A percentile compares a stretch with the other conserved stretches of the same genome.
Conservation (phyloP, 2,888 invertebrate genomes). For the Pyrgus malvae region DNA sequence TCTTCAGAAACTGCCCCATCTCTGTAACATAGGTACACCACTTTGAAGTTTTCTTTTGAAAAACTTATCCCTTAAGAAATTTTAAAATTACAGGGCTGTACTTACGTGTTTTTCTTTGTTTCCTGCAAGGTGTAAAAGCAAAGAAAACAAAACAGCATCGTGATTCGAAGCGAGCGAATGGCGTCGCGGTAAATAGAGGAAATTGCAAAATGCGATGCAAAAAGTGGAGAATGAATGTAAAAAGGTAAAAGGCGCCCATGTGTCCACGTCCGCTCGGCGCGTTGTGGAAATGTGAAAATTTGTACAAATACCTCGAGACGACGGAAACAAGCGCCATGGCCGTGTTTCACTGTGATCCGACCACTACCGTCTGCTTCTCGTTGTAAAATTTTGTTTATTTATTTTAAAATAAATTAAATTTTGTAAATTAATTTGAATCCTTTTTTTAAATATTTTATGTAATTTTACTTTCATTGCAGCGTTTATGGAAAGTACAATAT, state of each 20-base stretch:
- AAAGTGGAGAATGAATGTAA: conserved; percentile 27
- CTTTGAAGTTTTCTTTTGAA: too few species aligned
- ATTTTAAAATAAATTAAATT: too few species aligned
- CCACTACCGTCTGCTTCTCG: conserved; percentile 11
- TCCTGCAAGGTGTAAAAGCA: not conserved
- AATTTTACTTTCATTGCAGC: too few species aligned
- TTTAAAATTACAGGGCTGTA: not conserved
- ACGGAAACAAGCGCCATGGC: conserved; percentile 47
- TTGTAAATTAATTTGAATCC: too few species aligned
- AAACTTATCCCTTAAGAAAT: too few species aligned
- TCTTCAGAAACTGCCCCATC: too few species aligned
- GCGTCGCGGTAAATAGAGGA: conserved; percentile 36
- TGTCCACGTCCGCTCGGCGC: conserved; percentile 49
- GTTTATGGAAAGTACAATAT: too few species aligned
- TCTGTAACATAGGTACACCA: too few species aligned
- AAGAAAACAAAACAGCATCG: conserved; percentile 6
- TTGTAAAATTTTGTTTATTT: not conserved
- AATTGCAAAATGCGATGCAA: conserved; percentile 38
- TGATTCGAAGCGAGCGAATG: conserved; percentile 26
- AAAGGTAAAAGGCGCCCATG: conserved; percentile 43
- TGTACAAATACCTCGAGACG: conserved; percentile 52
- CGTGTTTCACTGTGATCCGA: conserved; percentile 23
- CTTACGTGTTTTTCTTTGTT: not conserved
- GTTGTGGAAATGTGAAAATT: conserved; percentile 63
- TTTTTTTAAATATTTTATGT: too few species aligned